Base-by-base conservation (phyloP, 2,888 invertebrate species). In the Rotaria socialis region DNA sequence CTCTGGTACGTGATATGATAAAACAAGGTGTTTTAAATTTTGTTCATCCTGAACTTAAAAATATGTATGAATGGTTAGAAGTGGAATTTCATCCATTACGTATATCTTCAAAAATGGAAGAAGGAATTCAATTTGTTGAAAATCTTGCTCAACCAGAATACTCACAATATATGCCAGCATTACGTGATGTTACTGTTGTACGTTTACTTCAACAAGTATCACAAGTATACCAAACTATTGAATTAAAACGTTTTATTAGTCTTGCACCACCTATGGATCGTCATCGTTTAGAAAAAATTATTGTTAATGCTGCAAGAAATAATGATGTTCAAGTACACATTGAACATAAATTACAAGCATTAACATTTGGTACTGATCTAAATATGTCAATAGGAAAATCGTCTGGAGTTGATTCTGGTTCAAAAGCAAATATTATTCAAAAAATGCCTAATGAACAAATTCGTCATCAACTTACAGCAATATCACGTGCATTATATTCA, bases 161-260 rank as follows among this genome's bases (percentile, higher is more conserved):
- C 67, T 84, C 41, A 8, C 85, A 87, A 84, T 87, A 87, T 58
- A 85, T 87, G 43, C 84, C 85, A 7, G 55, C 85, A 50, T 84
- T 87, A n/a, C 67, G 75, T 47, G 84, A 87, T 85, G 67, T 85
- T 8, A 67, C 87, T 22, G 87, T 87, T 19, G 80, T 80, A 19
- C 56, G 87, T 52, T 85, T 87, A 50, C 52, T 87, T 4, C 85
- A 87, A 84, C 87, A 87, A 84, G 84, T 87, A 55, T 87, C 87
- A 7, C 87, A 87, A 84, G 75, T 87, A 55, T 87, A 85, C 56
- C 85, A 85, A 35, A 58, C 85, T n/a, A 87, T 87, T 10, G 84
- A 84, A 74, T 80, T 87, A 19, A 84, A 85, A 35, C 87, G 87
- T 8, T 87, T 87, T 55, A 52, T 85, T 41, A 52, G 43, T 22